These are phyloP conservation scores for Peucedramus taeniatus DNA, from an alignment of 2,113 vertebrate genomes.

Conservation along the genomic window DNA sequence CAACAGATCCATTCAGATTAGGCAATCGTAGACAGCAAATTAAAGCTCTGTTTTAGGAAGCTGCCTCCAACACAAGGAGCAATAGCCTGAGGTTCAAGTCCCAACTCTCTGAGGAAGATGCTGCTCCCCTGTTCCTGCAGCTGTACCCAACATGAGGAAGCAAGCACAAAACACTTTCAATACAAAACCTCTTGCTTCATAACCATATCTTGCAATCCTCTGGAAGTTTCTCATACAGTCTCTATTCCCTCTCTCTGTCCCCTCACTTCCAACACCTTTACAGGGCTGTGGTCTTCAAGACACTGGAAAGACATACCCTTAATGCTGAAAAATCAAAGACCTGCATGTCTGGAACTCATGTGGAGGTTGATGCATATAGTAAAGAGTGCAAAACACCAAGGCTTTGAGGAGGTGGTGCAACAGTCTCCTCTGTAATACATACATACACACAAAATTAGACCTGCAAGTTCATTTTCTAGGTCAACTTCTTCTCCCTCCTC, in stretches of 20 bases:
- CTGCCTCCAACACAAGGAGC: not conserved
- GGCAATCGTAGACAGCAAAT: not conserved
- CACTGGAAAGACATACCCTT: not conserved
- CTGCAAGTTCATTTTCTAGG: slow-evolving; percentile 1
- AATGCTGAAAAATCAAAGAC: not conserved
- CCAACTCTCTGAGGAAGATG: not conserved
- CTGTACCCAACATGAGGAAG: not conserved
- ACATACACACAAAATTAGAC: slow-evolving; percentile 21
- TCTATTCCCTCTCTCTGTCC: not conserved
- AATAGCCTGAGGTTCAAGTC: not conserved
- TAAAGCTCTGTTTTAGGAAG: not conserved
- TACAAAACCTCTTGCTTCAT: not conserved
- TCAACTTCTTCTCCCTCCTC: slow-evolving; percentile 5
- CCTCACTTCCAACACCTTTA: not conserved
- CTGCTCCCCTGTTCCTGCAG: not conserved
- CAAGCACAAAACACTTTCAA: not conserved
- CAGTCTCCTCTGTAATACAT: not conserved
- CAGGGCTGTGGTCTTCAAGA: not conserved
- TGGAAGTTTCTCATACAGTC: not conserved
- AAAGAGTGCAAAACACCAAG: slow-evolving; percentile 27
- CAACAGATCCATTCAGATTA: not conserved
- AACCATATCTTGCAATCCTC: not conserved
- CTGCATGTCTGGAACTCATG: not conserved
- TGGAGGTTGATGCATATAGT: not conserved
- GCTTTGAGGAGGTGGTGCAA: not conserved